Base-by-base conservation (phyloP, 2,797 vertebrate genomes). In the Parambassis ranga region DNA sequence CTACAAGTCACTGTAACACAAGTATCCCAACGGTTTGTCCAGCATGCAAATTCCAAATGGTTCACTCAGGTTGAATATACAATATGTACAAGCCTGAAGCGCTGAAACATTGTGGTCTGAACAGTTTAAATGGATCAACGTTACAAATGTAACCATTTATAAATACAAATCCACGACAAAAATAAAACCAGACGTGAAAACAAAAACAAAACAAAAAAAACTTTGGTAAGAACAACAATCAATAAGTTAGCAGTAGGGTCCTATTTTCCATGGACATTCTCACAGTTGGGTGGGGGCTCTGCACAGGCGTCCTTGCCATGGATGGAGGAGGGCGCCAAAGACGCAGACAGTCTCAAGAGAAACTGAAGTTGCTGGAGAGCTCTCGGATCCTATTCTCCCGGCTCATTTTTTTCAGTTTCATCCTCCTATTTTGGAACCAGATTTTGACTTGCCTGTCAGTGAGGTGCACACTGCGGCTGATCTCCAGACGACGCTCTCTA, bases 361-460 rank as follows among this genome's bases (percentile, higher is more conserved):
- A 99, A 89, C 94, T 95, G 91, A 96, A 99, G 91, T 94, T 97
- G 90, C 93, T 93, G 89, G 97, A 97, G 84, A 98, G 94, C 91
- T 98, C 97, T 75, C 97, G 95, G 86, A 98, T 98, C 81, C 97
- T 92, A 75, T 96, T 99, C 82, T 99, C 97, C 74, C 97, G 91
- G 93, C 96, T 99, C 96, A 98, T 98, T 93, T 99, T 99, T 95
- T 99, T 99, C 89, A 99, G 94, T 94, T 99, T 99, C 97, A 99
- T 99, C 82, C 96, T 95, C 86, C 97, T 94, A 90, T 99, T 99
- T 90, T 99, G 97, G 93, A 98, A 99, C 97, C 97, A 99, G 90
- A 99, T 99, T 93, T 99, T 99, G 69, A 99, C 97, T 93, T 99
- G 97, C 94, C 97, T 96, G 94, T 99, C 97, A 85, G 94, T 96